phyloP scores from a whole-genome alignment of 2,888 invertebrate species.

The Diplazon laetatorius region DNA sequence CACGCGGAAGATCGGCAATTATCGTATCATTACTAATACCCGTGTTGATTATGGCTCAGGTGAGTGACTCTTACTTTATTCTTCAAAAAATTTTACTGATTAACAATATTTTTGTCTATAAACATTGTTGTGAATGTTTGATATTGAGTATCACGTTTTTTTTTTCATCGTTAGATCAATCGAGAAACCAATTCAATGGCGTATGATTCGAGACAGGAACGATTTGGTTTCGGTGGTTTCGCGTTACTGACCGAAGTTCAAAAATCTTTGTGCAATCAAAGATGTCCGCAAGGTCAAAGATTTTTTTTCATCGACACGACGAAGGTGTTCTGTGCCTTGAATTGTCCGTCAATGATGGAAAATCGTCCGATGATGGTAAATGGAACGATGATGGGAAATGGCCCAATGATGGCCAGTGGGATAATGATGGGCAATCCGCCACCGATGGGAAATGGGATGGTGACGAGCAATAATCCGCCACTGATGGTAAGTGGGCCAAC shows the following conservation, averaged over 20 bases:
- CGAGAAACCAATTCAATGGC: background rate
- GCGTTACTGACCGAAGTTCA: background rate
- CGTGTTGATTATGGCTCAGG: slow-evolving; percentile 22
- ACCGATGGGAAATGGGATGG: too few species aligned
- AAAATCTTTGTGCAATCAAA: slow-evolving; percentile 37
- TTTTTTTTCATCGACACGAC: background rate
- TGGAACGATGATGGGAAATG: too few species aligned
- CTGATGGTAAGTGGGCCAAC: too few species aligned
- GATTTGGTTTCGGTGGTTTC: slow-evolving; percentile 43
- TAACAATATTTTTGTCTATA: background rate
- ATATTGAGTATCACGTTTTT: background rate
- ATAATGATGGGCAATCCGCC: too few species aligned
- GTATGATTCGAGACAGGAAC: background rate
- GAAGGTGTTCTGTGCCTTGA: slow-evolving; percentile 47
- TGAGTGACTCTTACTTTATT: slow-evolving; percentile 20
- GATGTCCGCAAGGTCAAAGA: slow-evolving; percentile 8
- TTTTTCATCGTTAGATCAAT: slow-evolving; percentile 12
- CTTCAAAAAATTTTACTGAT: background rate
- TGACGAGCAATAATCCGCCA: too few species aligned
- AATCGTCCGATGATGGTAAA: too few species aligned
- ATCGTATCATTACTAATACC: slow-evolving; percentile 32
- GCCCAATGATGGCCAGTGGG: too few species aligned
- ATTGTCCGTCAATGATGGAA: slow-evolving; percentile 21
- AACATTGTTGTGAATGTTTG: background rate
- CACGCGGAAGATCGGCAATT: background rate